Percentiles rank a stretch among this genome's conserved stretches.
These are phyloP conservation scores for Lacerta agilis DNA, from an alignment of 2,797 vertebrate genomes.

Conservation along the genomic window DNA sequence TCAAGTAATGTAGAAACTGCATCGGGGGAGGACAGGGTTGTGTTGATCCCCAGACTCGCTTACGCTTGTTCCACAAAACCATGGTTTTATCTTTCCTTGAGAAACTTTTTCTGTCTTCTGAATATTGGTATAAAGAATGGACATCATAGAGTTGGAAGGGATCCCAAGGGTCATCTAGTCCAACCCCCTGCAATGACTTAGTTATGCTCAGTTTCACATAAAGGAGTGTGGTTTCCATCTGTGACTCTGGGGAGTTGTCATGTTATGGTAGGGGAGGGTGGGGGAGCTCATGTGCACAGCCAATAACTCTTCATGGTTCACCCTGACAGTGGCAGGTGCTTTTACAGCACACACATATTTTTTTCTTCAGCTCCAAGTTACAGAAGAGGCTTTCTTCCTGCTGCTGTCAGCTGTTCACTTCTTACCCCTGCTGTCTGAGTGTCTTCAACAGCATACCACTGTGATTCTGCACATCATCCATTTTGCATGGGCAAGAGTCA, in stretches of 20 bases:
- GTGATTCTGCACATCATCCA: no score
- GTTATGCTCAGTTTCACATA: not conserved
- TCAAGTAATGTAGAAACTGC: no score
- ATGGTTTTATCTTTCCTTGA: not conserved
- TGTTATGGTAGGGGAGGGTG: not conserved
- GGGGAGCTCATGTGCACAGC: not conserved
- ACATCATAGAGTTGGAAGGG: no score
- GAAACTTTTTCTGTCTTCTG: not conserved
- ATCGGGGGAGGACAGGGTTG: no score
- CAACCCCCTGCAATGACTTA: no score
- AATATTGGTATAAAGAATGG: not conserved
- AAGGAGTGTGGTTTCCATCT: not conserved
- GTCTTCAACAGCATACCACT: no score
- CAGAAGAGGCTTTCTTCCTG: not conserved
- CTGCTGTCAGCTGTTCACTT: no score
- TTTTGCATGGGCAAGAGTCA: no score
- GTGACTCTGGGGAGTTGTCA: not conserved
- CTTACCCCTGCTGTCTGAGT: constrained; percentile 68
- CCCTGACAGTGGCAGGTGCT: not conserved
- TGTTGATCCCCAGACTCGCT: no score
- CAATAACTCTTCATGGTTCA: not conserved
- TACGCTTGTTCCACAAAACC: no score
- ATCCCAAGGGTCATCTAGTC: no score
- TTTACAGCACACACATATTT: not conserved
- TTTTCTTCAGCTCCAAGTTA: not conserved